phyloP scores from a whole-genome alignment of 2,113 vertebrate species.

The Speoplatyrhinus poulsoni region DNA sequence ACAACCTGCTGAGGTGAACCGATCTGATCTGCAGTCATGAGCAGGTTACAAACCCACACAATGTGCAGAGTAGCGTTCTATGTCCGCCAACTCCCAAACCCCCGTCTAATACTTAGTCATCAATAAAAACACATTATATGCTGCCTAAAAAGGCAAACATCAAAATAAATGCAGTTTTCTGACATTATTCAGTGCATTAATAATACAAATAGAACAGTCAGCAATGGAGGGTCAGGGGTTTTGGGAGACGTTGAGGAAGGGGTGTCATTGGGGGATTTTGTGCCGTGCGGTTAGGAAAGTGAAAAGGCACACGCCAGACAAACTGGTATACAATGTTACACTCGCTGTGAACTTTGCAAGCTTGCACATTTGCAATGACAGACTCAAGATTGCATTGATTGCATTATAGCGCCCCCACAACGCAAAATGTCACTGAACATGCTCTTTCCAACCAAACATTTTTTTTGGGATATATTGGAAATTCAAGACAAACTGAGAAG shows the following conservation, averaged over 20 bases:
- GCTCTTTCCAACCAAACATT: not conserved
- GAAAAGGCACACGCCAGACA: slow-evolving; percentile 7
- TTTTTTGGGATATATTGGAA: not conserved
- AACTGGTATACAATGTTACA: not conserved
- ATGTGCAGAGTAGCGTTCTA: slow-evolving; percentile 50
- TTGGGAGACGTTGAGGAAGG: not conserved
- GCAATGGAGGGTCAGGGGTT: slow-evolving; percentile 28
- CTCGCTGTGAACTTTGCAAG: not conserved
- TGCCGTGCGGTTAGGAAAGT: slow-evolving; percentile 35
- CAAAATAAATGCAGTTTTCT: slow-evolving; percentile 51
- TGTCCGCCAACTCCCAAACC: slow-evolving; percentile 16
- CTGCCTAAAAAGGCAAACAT: slow-evolving; percentile 42
- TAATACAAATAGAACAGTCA: slow-evolving; percentile 21
- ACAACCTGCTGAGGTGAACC: slow-evolving; percentile 61
- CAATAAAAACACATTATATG: slow-evolving; percentile 61
- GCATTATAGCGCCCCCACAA: not conserved
- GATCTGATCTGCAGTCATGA: slow-evolving; percentile 50
- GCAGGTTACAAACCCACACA: slow-evolving; percentile 61
- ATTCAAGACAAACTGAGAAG: too few relatives aligned
- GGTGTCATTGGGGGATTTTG: slow-evolving; percentile 27
- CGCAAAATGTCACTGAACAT: not conserved
- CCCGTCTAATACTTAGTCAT: slow-evolving; percentile 62
- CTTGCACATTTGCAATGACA: not conserved
- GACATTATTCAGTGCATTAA: slow-evolving; percentile 50
- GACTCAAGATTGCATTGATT: too few relatives aligned